phyloP scores from a whole-genome alignment of 2,888 invertebrate species.

The Coremacera marginata region DNA sequence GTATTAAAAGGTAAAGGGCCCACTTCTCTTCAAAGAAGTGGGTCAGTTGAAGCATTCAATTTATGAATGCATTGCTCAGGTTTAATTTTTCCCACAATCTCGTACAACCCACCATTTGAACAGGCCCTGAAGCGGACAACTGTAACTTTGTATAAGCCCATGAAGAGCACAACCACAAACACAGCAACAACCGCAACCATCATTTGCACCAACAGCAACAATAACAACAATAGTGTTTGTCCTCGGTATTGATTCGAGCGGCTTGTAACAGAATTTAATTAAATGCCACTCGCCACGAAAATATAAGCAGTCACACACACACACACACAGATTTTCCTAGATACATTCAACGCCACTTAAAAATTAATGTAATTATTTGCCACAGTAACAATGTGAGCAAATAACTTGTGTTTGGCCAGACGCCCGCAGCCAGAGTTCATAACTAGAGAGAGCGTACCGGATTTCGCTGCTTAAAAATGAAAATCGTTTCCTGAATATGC shows the following conservation, averaged over 20 bases:
- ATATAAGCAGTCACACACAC: constrained; percentile 20
- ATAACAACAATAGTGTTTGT: constrained; percentile 22
- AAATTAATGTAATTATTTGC: constrained; percentile 68
- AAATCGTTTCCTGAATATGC: no score
- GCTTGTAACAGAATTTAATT: constrained; percentile 51
- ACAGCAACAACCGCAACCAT: constrained; percentile 7
- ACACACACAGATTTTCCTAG: not conserved
- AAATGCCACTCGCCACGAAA: constrained; percentile 50
- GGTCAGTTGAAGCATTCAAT: not conserved
- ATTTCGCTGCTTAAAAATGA: not conserved
- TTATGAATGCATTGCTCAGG: not conserved
- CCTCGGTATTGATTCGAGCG: constrained; percentile 16
- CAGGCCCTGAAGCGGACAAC: not conserved
- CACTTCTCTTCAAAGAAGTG: not conserved
- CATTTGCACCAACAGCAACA: constrained; percentile 23
- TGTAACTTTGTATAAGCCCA: not conserved
- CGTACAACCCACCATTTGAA: not conserved
- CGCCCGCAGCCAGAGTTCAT: constrained; percentile 10
- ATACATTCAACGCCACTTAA: constrained; percentile 51
- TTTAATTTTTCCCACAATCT: no score
- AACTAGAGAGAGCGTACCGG: not conserved
- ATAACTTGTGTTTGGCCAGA: constrained; percentile 12
- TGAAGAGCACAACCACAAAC: not conserved
- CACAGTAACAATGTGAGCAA: constrained; percentile 53
- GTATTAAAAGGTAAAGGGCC: not conserved